A percentile compares a stretch with the other conserved stretches of the same genome.
Conservation (phyloP, 2,113 vertebrate species). For the Phylloscopus trochiloides region DNA sequence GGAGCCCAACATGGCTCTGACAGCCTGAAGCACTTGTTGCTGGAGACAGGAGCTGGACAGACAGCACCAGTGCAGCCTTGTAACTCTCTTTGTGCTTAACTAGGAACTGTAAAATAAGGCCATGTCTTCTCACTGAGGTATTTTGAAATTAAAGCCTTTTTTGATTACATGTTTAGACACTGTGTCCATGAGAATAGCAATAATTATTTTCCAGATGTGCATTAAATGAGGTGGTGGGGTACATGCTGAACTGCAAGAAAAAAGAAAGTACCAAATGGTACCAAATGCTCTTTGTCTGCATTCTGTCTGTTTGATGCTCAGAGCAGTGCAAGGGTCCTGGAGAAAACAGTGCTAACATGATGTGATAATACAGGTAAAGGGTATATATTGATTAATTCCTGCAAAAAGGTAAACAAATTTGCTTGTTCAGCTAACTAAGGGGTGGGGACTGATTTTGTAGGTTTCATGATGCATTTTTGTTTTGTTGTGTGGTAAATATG, state of each 20-base stretch:
- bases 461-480: background rate
- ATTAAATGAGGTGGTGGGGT: background rate
- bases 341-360: background rate
- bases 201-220: background rate
- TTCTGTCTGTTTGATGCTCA: background rate
- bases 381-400: background rate
- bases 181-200: background rate
- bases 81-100: background rate
- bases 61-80: background rate
- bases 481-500: background rate
- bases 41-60: background rate
- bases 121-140: background rate
- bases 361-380: background rate
- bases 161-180: background rate
- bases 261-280: background rate
- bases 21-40: background rate
- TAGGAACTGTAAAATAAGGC: background rate
- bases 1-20: background rate
- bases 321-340: background rate
- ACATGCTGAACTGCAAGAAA: background rate
- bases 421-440: background rate
- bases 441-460: background rate
- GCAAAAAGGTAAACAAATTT: background rate
- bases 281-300: background rate
- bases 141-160: background rate